Conservation (phyloP, 2,113 vertebrate genomes). For the Hyperopisus bebe region DNA sequence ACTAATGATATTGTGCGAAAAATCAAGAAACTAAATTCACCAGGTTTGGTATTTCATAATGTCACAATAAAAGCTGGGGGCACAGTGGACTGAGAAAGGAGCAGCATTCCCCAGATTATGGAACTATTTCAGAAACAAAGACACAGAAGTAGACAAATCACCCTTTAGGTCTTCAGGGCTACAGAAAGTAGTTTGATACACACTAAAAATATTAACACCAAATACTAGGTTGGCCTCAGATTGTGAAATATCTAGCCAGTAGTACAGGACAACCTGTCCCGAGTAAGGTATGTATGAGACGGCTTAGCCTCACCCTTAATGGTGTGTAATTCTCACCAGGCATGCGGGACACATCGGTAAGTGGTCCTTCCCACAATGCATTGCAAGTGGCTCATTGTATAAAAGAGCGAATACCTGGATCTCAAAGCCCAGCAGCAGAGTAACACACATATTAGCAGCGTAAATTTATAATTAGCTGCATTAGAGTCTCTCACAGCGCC, state of each 20-base stretch:
- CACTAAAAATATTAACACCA: not conserved
- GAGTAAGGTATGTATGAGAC: not conserved
- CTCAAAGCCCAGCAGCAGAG: not conserved
- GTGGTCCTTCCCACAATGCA: not conserved
- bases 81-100: not conserved
- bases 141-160: not conserved
- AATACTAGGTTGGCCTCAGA: not conserved
- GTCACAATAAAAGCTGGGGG: not conserved
- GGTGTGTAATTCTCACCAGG: not conserved
- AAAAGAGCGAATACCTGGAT: slow-evolving; percentile 2
- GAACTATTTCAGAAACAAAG: not conserved
- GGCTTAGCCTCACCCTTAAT: not conserved
- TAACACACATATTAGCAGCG: not conserved
- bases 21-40: not conserved
- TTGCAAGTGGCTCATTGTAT: not conserved
- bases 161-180: not conserved
- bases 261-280: not conserved
- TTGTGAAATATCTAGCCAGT: not conserved
- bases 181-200: not conserved
- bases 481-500: not conserved
- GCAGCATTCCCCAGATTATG: not conserved
- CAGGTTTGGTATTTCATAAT: not conserved
- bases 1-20: not conserved
- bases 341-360: not conserved
- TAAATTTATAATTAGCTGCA: slow-evolving; percentile 7